Conservation (phyloP, 1,140 invertebrate genomes). For the Coboldia fuscipes region DNA sequence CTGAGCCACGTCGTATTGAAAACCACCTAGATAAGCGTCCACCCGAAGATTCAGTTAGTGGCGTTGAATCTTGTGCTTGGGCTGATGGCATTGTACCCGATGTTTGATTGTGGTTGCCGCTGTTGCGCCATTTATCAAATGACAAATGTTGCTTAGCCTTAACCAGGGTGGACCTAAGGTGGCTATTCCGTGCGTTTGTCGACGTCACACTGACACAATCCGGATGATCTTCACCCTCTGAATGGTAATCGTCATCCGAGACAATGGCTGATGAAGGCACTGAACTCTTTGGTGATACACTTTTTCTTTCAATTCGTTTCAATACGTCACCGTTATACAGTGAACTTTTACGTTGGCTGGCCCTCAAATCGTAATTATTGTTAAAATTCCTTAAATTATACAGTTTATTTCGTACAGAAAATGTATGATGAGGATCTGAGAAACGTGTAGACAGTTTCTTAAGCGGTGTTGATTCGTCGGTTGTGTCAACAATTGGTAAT, state of each 20-base stretch:
- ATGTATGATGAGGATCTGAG: no score
- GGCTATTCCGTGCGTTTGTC: conserved; percentile 18
- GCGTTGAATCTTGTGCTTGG: conserved; percentile 18
- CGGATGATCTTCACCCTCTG: conserved; percentile 2
- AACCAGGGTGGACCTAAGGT: conserved; percentile 20
- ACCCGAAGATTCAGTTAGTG: conserved; percentile 36
- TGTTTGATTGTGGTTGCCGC: conserved; percentile 31
- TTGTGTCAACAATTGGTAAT: no score
- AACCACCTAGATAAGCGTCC: conserved; percentile 62
- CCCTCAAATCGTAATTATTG: no score
- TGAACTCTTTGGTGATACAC: no score
- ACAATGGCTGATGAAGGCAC: no score
- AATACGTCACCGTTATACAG: no score
- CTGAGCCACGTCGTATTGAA: conserved; percentile 54
- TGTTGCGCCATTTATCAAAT: conserved; percentile 21
- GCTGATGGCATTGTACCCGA: conserved; percentile 24
- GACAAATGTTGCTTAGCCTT: conserved; percentile 22
- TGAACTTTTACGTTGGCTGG: no score
- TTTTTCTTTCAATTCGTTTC: no score
- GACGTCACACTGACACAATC: conserved; percentile 6
- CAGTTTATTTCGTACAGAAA: no score
- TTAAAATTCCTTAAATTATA: no score
- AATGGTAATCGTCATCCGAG: conserved; percentile 4
- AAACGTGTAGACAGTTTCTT: no score
- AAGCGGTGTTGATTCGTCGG: no score